A percentile compares a stretch with the other conserved stretches of the same genome.
Conservation (phyloP, 2,888 invertebrate genomes). For the Melieria crassipennis region DNA sequence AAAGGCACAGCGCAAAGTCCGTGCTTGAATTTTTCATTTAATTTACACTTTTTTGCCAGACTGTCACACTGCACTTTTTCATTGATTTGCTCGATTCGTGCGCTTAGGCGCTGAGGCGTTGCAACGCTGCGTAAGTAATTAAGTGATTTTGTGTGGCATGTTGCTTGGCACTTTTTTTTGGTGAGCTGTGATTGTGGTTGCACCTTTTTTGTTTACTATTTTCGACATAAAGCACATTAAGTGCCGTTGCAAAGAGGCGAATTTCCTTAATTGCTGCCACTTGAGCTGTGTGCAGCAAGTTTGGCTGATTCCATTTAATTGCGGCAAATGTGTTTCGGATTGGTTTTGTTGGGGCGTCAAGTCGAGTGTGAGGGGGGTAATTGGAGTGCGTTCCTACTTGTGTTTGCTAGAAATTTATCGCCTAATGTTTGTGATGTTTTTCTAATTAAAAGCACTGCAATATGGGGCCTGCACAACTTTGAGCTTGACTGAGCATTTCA, state of each 20-base stretch:
- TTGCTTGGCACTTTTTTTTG: constrained; percentile 32
- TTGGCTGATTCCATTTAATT: constrained; percentile 10
- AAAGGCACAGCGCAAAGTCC: neutral
- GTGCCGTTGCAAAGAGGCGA: too few relatives aligned
- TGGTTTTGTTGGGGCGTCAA: neutral
- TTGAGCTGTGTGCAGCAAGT: neutral
- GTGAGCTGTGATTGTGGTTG: constrained; percentile 25
- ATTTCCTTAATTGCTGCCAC: too few relatives aligned
- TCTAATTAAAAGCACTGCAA: constrained; percentile 10
- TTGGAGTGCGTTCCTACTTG: neutral
- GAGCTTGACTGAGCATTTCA: too few relatives aligned
- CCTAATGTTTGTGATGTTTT: constrained; percentile 3
- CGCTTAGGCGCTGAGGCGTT: neutral
- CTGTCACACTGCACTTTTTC: neutral
- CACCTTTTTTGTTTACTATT: constrained; percentile 31
- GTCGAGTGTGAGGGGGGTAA: neutral
- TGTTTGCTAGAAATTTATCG: constrained; percentile 16
- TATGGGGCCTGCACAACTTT: too few relatives aligned
- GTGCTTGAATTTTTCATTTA: constrained; percentile 60
- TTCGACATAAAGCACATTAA: neutral
- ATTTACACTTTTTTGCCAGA: constrained; percentile 52
- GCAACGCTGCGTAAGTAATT: constrained; percentile 47
- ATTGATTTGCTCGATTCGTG: neutral
- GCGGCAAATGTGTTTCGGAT: constrained; percentile 7
- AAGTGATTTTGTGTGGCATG: constrained; percentile 51